Conservation (phyloP, 35 echinoderm and acorn worm species). For the Heliocidaris tuberculata region DNA sequence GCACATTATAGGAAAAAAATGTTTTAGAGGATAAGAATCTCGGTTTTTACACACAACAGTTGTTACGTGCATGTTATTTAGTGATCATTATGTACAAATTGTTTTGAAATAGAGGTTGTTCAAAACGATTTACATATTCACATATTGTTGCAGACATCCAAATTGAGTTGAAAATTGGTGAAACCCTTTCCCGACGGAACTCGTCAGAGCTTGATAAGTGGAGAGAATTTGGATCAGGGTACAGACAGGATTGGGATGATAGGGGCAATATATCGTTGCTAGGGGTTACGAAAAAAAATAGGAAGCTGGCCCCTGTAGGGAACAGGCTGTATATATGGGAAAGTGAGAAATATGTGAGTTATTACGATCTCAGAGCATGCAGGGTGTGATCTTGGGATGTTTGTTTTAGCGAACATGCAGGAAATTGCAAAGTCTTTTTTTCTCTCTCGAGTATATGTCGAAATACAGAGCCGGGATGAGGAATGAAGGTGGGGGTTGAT, state of each 20-base stretch:
- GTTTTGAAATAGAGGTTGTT: no score
- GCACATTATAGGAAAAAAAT: no score
- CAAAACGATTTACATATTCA: not conserved
- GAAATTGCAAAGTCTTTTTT: not conserved
- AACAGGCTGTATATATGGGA: not conserved
- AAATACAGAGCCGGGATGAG: not conserved
- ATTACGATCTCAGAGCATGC: not conserved
- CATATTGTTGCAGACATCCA: not conserved
- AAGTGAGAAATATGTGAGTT: not conserved
- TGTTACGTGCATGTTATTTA: no score
- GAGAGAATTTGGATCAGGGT: not conserved
- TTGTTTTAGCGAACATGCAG: not conserved
- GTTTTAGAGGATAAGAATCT: no score
- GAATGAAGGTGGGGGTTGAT: no score
- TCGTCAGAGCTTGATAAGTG: not conserved
- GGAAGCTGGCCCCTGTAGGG: not conserved
- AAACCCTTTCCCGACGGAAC: not conserved
- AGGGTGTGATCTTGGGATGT: not conserved
- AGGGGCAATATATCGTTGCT: not conserved
- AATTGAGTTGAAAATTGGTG: not conserved
- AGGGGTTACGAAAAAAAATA: not conserved
- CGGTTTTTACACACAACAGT: no score
- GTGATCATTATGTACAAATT: no score
- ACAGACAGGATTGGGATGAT: no score
- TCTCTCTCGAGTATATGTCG: not conserved